Base-by-base conservation (phyloP, 2,113 vertebrate genomes). In the Tor tambroides region DNA sequence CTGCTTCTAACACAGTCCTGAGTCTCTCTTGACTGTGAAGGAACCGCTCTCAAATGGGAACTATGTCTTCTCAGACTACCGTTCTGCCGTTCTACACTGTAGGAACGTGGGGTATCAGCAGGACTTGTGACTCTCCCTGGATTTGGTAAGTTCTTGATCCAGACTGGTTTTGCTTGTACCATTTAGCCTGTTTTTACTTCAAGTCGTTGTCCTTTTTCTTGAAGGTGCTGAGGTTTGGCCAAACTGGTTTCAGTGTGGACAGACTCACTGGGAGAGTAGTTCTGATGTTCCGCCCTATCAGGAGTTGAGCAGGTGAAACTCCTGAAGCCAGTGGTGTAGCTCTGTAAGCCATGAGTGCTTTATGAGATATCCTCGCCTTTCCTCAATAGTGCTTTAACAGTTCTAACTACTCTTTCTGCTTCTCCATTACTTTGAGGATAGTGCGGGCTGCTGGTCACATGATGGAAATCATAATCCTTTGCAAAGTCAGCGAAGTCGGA, bases 341-440 rank as follows among this genome's bases (percentile, higher is more conserved):
- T 19, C 14, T 74, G 85, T 86, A 86, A 12, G 83, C 83, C 79
- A 89, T 80, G 15, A 89, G 81, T 28, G 61, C 82, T 4, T 84
- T 38, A n/a, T 88, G 84, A 5, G 67, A 87, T n/a, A 4, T 90
- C 71, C 1, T 8, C 56, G 0, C 76, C 49, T 23, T 89, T 87
- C 19, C 80, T 84, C 0, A 90, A 69, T 0, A 87, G 59, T 26
- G 3, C 21, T 65, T 85, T 87, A 26, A 87, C 51, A 28, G 72
- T 90, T 26, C 43, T 81, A 4, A 88, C 81, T 3, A 9, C 87
- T n/a, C 77, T 49, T 82, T 87, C 89, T 3, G 41, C 80, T 30
- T 88, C 88, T 11, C 84, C 9, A 6, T 89, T 88, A 77, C 86
- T 89, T 49, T 90, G 82, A 14, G 80, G 86, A 10, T 89, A 88